These are phyloP conservation scores for Hirtodrosophila trivittata DNA, from an alignment of 2,888 invertebrate genomes.

Conservation along the genomic window DNA sequence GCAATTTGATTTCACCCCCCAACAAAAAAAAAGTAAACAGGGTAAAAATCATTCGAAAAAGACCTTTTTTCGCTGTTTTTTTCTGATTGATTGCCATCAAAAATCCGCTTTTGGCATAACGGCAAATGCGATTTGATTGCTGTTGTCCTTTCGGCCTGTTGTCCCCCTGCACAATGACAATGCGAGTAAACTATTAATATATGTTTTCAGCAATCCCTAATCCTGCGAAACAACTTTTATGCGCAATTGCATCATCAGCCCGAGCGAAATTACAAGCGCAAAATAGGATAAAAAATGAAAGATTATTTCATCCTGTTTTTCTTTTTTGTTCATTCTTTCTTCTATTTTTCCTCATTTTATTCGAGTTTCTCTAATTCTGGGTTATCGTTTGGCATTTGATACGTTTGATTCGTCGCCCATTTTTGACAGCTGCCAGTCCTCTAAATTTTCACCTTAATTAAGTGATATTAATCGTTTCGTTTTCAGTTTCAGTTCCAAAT, in stretches of 20 bases:
- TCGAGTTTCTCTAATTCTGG: constrained; percentile 37
- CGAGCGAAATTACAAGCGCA: constrained; percentile 35
- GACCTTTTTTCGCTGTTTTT: constrained; percentile 47
- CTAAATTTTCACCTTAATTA: constrained; percentile 79
- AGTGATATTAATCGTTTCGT: constrained; percentile 73
- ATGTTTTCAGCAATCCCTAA: constrained; percentile 75
- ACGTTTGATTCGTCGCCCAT: constrained; percentile 44
- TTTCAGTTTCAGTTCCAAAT: constrained; percentile 6
- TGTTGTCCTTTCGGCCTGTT: constrained; percentile 27
- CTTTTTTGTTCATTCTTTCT: neutral
- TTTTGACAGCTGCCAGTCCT: constrained; percentile 75
- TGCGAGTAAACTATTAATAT: constrained; percentile 64
- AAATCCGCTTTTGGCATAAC: constrained; percentile 77
- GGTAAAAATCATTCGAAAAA: constrained; percentile 39
- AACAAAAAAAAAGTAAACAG: constrained; percentile 35
- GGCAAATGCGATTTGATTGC: constrained; percentile 75
- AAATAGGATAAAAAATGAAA: constrained; percentile 40
- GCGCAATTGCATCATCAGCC: constrained; percentile 67
- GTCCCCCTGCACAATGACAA: constrained; percentile 46
- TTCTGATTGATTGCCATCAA: constrained; percentile 78
- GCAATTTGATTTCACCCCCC: constrained; percentile 70
- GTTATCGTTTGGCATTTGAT: constrained; percentile 61
- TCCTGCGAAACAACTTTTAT: constrained; percentile 51
- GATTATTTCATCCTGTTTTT: constrained; percentile 46
- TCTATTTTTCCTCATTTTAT: constrained; percentile 27